Base-by-base conservation (phyloP, 2,888 invertebrate species). In the Glaucopsyche alexis region DNA sequence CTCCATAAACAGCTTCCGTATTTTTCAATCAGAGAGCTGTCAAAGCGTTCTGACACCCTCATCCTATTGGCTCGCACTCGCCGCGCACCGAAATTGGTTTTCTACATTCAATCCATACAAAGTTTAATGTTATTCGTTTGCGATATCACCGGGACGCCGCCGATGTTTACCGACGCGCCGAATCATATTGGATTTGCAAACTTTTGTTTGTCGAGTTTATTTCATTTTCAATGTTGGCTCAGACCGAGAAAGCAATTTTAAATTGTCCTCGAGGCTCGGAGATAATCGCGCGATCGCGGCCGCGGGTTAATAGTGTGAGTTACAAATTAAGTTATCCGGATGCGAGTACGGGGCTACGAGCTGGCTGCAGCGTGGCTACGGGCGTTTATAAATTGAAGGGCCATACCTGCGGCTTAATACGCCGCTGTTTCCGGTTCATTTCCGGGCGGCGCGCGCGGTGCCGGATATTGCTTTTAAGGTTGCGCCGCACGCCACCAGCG, bases 11-110 rank as follows among this genome's bases (percentile, higher is more conserved):
- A 93, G 88, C 91, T 93, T 89, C 92, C 93, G 93, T 93, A 94
- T 93, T 94, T 94, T 94, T 94, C 94, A 94, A 94, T 94, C 94
- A 94, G 93, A 88, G 92, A 94, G 90, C 94, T 94, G 94, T 94
- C 94, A 94, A 93, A 93, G 92, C 93, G 88, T 93, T 93, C 92
- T 93, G 93, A 93, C 93, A 92, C 93, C 93, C 94, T 93, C 93
- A 93, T 93, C 93, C 92, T 90, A 89, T 89, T 92, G 93, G 92
- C 93, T 90, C 92, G 92, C 90, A 90, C 90, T 91, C 93, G 90
- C 88, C 92, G 93, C 90, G 87, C 90, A 90, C 92, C 92, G 91
- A 93, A 93, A 93, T 93, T 93, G 93, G 93, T 93, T 93, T 93
- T 93, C 93, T 93, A 93, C 93, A 93, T 93, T 92, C 93, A 93